Evolutionary conservation across 1,140 invertebrate genomes (phyloP), one percentile per base, ranked within the genome.

Genomic region (Rhagoletis zephyria): DNA sequence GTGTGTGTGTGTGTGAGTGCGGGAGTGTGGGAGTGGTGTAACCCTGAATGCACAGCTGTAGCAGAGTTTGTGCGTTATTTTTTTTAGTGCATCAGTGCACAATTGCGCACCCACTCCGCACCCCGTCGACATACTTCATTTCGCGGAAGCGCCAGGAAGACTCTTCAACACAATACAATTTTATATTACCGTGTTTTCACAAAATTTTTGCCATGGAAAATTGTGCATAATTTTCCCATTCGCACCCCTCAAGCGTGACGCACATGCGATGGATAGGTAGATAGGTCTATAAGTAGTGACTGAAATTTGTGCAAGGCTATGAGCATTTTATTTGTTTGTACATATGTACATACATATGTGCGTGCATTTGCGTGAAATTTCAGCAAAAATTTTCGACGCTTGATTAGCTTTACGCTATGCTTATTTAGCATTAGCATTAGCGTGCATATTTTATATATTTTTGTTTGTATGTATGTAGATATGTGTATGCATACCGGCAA

Each of bases 1-100:
- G 56, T 45, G 12, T 59, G n/a, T n/a, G n/a, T n/a, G 90, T 90
- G 89, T 90, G 88, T 90, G 90, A 89, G 90, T 85, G 81, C 48
- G 89, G 89, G n/a, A 74, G 5, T 51, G 59, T 87, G 48, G n/a
- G 14, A 40, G 30, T 30, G 30, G 30, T 30, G 30, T 30, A 48
- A 48, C 45, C 70, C 70, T 74, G 70, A 48, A n/a, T 70, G 65
- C 65, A 70, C 4, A 70, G 16, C 9, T 67, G 12, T 4, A 60
- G 59, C 59, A 7, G 61, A 16, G 61, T 63, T 0, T 7, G 10
- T 63, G 16, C 16, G 0, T 63, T 63, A 30, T 74, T 48, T 81
- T 81, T 30, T 56, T 30, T 19, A 51, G 14, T 51, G 5, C 9
- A 45, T 19, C 70, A 30, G n/a, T 42, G 4, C 48, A 59, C 45